Evolutionary conservation across 2,113 vertebrate genomes (phyloP), one percentile per base, ranked within the genome.

Genomic region (Salvelinus namaycush): DNA sequence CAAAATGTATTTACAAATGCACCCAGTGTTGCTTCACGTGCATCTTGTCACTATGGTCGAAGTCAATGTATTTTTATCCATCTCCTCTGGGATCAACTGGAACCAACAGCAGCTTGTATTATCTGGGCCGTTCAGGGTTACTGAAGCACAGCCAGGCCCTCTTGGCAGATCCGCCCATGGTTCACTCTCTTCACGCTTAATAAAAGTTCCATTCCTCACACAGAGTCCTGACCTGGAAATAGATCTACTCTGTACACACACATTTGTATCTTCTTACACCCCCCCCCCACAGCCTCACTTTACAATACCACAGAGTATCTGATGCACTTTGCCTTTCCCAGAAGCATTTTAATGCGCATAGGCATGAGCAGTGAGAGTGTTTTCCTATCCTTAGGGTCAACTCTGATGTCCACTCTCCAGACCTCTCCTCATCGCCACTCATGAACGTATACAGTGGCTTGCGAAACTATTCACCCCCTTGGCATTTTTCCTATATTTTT

Each of bases 121-220:
- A 60, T 79, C 29, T 73, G 12, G 24, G n/a, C 44, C 57, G 66
- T 44, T n/a, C 22, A 67, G 70, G 34, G 68, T 79, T 12, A 24
- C 26, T 86, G 78, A 74, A 68, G 65, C 12, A 48, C 72, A 72
- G 79, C 78, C 84, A 79, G 72, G 72, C 26, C 16, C 39, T 80
- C 60, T 75, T 83, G 83, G 74, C 79, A 81, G 59, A 79, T 79
- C 74, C 3, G 76, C 65, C 12, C 5, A 70, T 73, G 24, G 24
- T 18, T 74, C 59, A 74, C 77, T 65, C 57, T 76, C 79, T 79
- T 72, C 71, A 79, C 27, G 20, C 60, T 66, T 49, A 27, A 79
- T 29, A 79, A 68, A 9, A 67, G 48, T 5, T 76, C 69, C 77
- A 69, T 73, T 74, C 39, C 27, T 18, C 1, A 11, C 44, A 75